Evolutionary conservation across 2,113 vertebrate species (phyloP), one percentile per base, ranked within the genome.

Genomic region (Todiramphus chloris): DNA sequence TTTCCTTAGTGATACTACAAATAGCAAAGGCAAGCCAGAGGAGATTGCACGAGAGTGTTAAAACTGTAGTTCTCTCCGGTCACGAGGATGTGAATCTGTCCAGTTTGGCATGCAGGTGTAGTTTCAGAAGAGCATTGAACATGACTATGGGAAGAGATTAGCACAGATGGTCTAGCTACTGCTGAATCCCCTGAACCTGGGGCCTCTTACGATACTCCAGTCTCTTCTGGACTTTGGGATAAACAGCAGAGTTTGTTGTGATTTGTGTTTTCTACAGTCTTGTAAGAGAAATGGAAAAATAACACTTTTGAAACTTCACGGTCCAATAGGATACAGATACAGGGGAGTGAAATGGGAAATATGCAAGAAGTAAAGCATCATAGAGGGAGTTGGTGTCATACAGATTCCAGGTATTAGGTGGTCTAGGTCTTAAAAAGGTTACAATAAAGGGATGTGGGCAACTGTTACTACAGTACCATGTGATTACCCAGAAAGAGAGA

Each of bases 1-100:
- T 97, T 97, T 94, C 93, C 95, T 64, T 94, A 80, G 92, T 66
- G 80, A 95, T 87, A 60, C 37, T 89, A 93, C 84, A 96, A 94
- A 97, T 10, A 93, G 50, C 86, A 78, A 88, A 69, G 83, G 53
- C 78, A 80, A 96, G 64, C 60, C 93, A 96, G 72, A 75, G 70
- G 21, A 93, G 37, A 59, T 62, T 93, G 85, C 77, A 95, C 0
- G 72, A 74, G 64, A 87, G 76, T n/a, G 62, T 69, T 87, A 39
- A 83, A 87, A 43, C 39, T 62, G 31, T 73, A 30, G 75, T 92
- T 84, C 56, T 84, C 77, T 90, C 11, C 2, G 0, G n/a, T 56
- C 66, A 3, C 41, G 39, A 95, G 86, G 93, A 83, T 89, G 60
- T 83, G 91, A 74, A 31, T 76, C 33, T 58, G 72, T 68, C 37